A percentile compares a stretch with the other conserved stretches of the same genome.
These are phyloP conservation scores for Fregata magnificens DNA, from an alignment of 2,113 vertebrate species.

Conservation along the genomic window DNA sequence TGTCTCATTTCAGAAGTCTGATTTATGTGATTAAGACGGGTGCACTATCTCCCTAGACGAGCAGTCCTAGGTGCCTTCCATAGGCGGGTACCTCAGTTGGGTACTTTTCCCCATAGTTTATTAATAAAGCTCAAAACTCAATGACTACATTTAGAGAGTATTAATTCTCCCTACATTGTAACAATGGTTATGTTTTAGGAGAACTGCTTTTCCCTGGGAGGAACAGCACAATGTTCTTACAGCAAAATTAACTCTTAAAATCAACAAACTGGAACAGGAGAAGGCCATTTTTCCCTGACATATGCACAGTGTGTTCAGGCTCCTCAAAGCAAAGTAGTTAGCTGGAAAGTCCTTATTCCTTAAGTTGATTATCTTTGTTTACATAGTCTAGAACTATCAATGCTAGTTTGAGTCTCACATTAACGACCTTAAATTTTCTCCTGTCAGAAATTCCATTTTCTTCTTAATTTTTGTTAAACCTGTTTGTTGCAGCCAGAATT, in stretches of 20 bases:
- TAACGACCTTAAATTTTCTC: not conserved
- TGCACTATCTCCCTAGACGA: not conserved
- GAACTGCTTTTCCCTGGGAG: not conserved
- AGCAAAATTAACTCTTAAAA: not conserved
- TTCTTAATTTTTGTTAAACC: not conserved
- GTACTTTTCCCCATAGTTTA: not conserved
- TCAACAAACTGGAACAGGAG: not conserved
- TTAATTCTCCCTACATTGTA: not conserved
- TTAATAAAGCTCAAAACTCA: not conserved
- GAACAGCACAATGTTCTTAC: not conserved
- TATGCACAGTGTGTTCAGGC: not conserved
- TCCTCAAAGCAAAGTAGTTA: not conserved
- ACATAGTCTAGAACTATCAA: not conserved
- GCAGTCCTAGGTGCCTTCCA: fast-evolving
- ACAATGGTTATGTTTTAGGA: not conserved
- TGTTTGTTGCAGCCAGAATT: not conserved
- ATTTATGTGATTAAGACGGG: not conserved
- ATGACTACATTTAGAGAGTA: not conserved
- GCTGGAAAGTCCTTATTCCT: not conserved
- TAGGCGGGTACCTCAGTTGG: not conserved
- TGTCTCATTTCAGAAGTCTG: not conserved
- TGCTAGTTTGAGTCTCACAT: not conserved
- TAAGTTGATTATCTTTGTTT: not conserved
- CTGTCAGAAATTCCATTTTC: not conserved
- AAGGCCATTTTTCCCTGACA: not conserved